Conservation (phyloP, 2,797 vertebrate species). For the Mionectes olivaceus region DNA sequence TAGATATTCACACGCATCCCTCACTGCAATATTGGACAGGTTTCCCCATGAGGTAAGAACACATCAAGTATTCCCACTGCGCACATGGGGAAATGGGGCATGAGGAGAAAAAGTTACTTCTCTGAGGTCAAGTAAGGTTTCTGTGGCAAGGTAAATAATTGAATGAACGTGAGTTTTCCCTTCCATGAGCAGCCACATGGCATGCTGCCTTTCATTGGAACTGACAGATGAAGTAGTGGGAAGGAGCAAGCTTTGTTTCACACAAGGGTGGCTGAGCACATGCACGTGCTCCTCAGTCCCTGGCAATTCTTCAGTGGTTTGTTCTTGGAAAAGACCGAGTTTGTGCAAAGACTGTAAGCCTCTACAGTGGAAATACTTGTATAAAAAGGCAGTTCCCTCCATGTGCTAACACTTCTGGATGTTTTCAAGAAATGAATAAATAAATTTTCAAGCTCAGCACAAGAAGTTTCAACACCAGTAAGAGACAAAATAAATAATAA, state of each 20-base stretch:
- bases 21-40: fast-evolving
- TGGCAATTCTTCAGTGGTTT: not conserved
- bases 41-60: not conserved
- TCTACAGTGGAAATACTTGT: not conserved
- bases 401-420: not conserved
- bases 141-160: conserved; percentile 8
- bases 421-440: not conserved
- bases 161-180: not conserved
- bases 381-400: not conserved
- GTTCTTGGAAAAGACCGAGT: not conserved
- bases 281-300: not conserved
- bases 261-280: not conserved
- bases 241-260: not conserved
- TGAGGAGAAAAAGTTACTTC: not conserved
- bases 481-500: not conserved
- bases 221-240: not conserved
- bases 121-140: conserved; percentile 18
- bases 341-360: not conserved
- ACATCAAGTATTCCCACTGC: not conserved
- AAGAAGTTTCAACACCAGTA: not conserved
- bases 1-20: not conserved
- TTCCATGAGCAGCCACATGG: not conserved
- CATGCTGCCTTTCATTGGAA: not conserved
- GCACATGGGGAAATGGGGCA: not conserved
- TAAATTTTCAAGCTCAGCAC: not conserved